Conservation (phyloP, 2,888 invertebrate genomes). For the Plebejus melissa region DNA sequence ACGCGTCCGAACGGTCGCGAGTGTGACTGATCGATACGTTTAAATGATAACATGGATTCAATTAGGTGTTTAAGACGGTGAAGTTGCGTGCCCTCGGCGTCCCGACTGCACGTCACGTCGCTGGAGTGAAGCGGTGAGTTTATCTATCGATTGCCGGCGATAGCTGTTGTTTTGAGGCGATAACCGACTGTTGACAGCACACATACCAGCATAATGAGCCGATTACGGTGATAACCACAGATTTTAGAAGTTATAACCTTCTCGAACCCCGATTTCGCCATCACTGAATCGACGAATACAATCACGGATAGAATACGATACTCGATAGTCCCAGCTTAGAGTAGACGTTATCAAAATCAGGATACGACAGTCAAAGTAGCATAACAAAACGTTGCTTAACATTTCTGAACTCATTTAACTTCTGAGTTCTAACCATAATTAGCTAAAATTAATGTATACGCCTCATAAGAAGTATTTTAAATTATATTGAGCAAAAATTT, state of each 20-base stretch:
- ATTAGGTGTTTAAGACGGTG: conserved; percentile 70
- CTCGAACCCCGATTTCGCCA: not conserved
- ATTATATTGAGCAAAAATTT: conserved; percentile 2
- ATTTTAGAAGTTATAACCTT: not conserved
- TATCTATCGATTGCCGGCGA: conserved; percentile 56
- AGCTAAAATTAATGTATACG: not conserved
- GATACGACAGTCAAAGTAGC: not conserved
- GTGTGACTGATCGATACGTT: conserved; percentile 77
- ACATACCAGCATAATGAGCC: conserved; percentile 4
- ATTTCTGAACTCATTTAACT: not conserved
- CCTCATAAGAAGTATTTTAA: not conserved
- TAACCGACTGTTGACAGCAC: conserved; percentile 31
- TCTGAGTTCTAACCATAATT: not conserved
- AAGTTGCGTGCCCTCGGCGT: conserved; percentile 50
- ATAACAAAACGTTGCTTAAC: not conserved
- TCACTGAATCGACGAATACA: not conserved
- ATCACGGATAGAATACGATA: not conserved
- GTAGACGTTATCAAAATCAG: conserved; percentile 2
- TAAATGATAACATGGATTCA: conserved; percentile 78
- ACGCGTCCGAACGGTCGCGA: conserved; percentile 68
- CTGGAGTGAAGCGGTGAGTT: conserved; percentile 55
- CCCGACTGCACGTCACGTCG: conserved; percentile 45
- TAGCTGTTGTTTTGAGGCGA: conserved; percentile 59
- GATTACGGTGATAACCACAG: conserved; percentile 1
- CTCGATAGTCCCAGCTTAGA: not conserved